Percentiles rank a stretch among this genome's conserved stretches.
Evolutionary conservation across 2,888 invertebrate genomes (phyloP).

Genomic region (Ommatoiulus sabulosus): DNA sequence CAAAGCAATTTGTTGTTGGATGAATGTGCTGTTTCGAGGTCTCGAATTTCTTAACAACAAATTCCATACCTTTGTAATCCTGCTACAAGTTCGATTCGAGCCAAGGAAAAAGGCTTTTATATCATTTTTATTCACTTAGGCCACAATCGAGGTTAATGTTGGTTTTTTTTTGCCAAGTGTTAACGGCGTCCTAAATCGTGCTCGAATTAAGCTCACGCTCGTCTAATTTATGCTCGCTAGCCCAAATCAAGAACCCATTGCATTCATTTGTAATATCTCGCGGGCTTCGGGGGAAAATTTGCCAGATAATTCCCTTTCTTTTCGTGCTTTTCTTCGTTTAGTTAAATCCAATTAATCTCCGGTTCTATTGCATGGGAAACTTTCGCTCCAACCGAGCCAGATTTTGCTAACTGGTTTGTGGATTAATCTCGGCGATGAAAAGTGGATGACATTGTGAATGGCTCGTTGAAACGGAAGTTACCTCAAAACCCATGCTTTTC

Average conservation of each 20-base stretch:
- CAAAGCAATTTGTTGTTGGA: constrained; percentile 18
- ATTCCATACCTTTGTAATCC: constrained; percentile 27
- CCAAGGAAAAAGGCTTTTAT: constrained; percentile 11
- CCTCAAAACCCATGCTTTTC: neutral
- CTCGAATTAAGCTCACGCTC: constrained; percentile 20
- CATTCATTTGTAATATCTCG: neutral
- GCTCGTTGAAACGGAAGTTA: constrained; percentile 19
- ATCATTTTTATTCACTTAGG: constrained; percentile 13
- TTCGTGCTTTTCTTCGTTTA: neutral
- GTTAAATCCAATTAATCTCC: constrained; percentile 2
- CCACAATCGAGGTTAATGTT: constrained; percentile 13
- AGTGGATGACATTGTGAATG: neutral
- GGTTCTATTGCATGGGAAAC: neutral
- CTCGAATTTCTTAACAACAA: neutral
- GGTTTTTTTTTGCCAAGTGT: neutral
- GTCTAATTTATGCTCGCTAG: neutral
- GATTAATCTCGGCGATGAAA: constrained; percentile 13
- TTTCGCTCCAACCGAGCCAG: neutral
- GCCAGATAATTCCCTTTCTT: neutral
- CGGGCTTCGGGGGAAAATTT: neutral
- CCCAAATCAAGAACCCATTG: neutral
- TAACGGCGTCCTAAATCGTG: constrained; percentile 20
- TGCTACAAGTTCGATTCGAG: constrained; percentile 20
- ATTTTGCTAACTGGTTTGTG: neutral
- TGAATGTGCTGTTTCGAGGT: constrained; percentile 16